phyloP scores from a whole-genome alignment of 2,888 invertebrate species.

The Hemicrepidius hirtus region DNA sequence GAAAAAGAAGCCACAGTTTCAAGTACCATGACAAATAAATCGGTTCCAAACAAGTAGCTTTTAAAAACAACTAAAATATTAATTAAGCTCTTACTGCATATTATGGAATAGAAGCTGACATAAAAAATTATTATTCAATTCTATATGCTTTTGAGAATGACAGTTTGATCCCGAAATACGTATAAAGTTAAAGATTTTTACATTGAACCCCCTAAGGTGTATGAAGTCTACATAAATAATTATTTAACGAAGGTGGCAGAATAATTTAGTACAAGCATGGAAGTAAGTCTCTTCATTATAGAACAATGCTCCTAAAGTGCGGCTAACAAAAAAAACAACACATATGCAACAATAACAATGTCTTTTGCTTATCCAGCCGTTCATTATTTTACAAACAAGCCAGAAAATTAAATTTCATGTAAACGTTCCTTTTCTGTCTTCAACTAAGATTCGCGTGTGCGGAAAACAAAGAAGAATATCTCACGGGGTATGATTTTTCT shows the following conservation, averaged over 20 bases:
- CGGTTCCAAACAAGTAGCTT: too few relatives aligned
- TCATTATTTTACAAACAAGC: constrained; percentile 23
- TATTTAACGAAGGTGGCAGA: neutral
- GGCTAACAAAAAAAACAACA: constrained; percentile 16
- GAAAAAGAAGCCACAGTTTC: too few relatives aligned
- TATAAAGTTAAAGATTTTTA: too few relatives aligned
- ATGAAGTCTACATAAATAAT: too few relatives aligned
- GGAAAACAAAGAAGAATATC: constrained; percentile 52
- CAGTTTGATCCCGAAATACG: too few relatives aligned
- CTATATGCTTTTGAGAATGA: too few relatives aligned
- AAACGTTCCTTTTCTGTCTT: constrained; percentile 31
- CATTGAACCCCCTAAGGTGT: too few relatives aligned
- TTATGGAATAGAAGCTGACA: too few relatives aligned
- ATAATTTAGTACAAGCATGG: neutral
- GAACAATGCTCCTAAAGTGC: constrained; percentile 28
- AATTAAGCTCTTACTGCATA: too few relatives aligned
- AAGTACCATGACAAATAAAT: too few relatives aligned
- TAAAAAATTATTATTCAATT: too few relatives aligned
- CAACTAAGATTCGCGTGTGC: neutral
- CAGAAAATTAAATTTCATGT: constrained; percentile 38
- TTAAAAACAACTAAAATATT: too few relatives aligned
- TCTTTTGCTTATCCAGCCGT: constrained; percentile 44
- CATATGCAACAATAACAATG: constrained; percentile 18
- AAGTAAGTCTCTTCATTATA: constrained; percentile 8
- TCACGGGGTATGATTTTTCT: constrained; percentile 60